Evolutionary conservation across 2,113 vertebrate species (phyloP).

Genomic region (Clarias gariepinus): DNA sequence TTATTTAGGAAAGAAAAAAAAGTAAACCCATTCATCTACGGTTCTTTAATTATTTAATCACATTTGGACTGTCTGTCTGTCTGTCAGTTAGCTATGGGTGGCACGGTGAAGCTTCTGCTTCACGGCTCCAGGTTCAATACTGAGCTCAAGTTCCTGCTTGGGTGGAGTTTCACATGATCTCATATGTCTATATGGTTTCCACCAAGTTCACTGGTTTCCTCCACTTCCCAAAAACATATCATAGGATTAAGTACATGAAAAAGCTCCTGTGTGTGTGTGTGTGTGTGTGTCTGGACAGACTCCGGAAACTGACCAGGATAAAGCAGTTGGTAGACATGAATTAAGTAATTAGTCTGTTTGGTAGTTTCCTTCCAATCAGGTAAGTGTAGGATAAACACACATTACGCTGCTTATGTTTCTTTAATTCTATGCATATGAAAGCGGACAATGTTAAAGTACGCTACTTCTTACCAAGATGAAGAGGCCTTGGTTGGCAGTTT

Average conservation of each 20-base stretch:
- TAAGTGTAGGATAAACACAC: background rate
- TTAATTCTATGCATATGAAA: background rate
- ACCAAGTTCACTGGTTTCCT: background rate
- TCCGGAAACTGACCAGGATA: no score
- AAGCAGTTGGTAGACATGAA: no score
- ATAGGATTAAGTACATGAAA: background rate
- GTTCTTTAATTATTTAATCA: background rate
- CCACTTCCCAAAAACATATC: background rate
- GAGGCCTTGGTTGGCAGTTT: constrained; percentile 88
- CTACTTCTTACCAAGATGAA: constrained; percentile 89
- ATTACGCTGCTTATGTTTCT: background rate
- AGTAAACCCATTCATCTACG: no score
- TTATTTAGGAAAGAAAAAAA: background rate
- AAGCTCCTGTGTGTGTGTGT: background rate
- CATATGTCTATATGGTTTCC: background rate
- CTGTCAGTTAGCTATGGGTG: background rate
- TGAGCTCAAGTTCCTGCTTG: background rate
- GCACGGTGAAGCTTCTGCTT: background rate
- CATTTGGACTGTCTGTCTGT: background rate
- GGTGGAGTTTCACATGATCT: background rate
- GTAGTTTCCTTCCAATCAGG: no score
- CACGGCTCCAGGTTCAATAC: background rate
- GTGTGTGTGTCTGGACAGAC: no score
- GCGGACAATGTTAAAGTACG: background rate
- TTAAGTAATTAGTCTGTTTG: background rate